These are phyloP conservation scores for Jaculus jaculus DNA, from an alignment of 2,113 vertebrate species.

Conservation along the genomic window DNA sequence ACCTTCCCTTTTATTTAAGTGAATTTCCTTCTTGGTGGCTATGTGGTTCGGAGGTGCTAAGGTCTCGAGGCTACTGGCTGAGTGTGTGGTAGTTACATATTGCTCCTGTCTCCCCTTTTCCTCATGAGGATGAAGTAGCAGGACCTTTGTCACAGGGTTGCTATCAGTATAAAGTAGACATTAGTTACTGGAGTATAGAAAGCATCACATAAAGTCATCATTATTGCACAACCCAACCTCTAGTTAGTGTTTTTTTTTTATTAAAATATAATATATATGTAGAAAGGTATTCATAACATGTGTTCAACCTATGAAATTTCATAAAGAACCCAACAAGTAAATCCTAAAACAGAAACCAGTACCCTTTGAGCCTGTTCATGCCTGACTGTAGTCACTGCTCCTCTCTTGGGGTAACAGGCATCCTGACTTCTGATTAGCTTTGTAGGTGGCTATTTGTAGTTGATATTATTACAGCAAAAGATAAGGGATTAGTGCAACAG, in stretches of 20 bases:
- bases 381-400: background rate
- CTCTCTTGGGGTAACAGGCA: background rate
- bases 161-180: background rate
- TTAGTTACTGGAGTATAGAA: background rate
- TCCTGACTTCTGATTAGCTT: constrained; percentile 20
- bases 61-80: background rate
- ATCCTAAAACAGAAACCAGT: constrained; percentile 21
- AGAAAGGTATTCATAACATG: background rate
- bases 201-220: background rate
- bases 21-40: background rate
- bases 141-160: background rate
- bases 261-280: background rate
- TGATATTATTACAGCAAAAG: background rate
- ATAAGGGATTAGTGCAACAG: background rate
- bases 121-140: background rate
- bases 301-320: constrained; percentile 23
- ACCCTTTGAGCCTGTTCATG: background rate
- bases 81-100: background rate
- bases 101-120: background rate
- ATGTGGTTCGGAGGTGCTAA: background rate
- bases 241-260: background rate
- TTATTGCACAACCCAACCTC: background rate
- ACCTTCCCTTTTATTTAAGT: background rate
- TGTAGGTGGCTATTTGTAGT: background rate
- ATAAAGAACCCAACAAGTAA: constrained; percentile 5